A percentile compares a stretch with the other conserved stretches of the same genome.
These are phyloP conservation scores for Coelinius sp. DNA, from an alignment of 2,888 invertebrate species.

Conservation along the genomic window DNA sequence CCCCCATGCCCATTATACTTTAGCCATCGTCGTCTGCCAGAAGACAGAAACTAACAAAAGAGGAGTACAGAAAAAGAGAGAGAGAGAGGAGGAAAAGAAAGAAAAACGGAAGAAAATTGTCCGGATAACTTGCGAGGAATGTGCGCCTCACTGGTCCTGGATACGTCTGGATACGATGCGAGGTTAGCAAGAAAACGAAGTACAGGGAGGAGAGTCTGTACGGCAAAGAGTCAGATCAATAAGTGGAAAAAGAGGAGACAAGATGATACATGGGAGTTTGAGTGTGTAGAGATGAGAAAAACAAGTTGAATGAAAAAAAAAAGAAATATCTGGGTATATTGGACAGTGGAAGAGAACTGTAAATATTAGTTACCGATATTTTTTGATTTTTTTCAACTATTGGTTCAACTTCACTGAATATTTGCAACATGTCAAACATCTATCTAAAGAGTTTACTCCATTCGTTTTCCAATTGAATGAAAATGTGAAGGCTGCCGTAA, in stretches of 20 bases:
- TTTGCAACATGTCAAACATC: background rate
- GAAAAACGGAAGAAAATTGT: conserved; percentile 18
- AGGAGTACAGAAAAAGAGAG: background rate
- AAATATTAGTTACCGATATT: background rate
- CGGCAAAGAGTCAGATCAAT: conserved; percentile 15
- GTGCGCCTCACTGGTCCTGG: conserved; percentile 17
- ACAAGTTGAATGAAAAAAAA: background rate
- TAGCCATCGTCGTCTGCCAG: background rate
- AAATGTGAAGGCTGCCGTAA: background rate
- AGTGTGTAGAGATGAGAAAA: background rate
- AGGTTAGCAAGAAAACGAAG: background rate
- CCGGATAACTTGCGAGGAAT: conserved; percentile 24
- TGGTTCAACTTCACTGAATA: background rate
- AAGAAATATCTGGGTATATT: background rate
- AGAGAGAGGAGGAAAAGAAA: background rate
- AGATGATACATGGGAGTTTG: conserved; percentile 1
- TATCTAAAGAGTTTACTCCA: background rate
- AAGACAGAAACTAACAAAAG: conserved; percentile 1
- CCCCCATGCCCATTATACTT: background rate
- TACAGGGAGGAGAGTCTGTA: conserved; percentile 8
- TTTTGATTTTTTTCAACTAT: background rate
- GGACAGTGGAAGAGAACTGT: background rate
- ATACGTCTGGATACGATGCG: conserved; percentile 15
- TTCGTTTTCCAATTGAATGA: background rate
- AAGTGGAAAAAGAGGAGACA: conserved; percentile 1